These are phyloP conservation scores for Arizona elegans DNA, from an alignment of 2,113 vertebrate species.

Conservation along the genomic window DNA sequence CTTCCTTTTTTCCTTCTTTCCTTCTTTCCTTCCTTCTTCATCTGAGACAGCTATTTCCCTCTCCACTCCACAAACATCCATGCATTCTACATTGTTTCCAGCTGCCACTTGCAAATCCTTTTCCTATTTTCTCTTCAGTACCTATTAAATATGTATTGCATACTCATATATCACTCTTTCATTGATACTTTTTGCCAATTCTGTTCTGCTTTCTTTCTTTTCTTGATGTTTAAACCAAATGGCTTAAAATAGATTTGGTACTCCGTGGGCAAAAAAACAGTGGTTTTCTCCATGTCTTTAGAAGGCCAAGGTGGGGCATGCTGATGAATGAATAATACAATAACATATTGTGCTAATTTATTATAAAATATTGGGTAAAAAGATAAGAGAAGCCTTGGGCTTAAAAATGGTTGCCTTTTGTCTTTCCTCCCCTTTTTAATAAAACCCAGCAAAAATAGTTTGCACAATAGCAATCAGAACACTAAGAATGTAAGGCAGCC, in stretches of 20 bases:
- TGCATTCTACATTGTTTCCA: not conserved
- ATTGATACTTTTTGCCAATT: not conserved
- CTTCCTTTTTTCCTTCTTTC: not conserved
- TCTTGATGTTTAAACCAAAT: not conserved
- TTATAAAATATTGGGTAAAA: not conserved
- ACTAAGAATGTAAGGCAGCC: not conserved
- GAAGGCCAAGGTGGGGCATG: not conserved
- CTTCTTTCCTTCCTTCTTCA: not conserved
- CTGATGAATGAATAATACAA: not conserved
- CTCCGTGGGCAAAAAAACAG: not conserved
- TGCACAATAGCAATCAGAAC: not conserved
- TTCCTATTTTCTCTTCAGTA: not conserved
- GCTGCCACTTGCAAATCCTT: not conserved
- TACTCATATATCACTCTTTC: not conserved
- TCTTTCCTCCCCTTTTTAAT: not conserved
- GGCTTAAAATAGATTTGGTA: constrained; percentile 11
- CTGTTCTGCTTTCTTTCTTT: not conserved
- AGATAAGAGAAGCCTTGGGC: not conserved
- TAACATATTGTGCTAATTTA: not conserved
- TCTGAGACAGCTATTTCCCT: not conserved
- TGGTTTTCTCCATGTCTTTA: not conserved
- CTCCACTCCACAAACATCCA: not conserved
- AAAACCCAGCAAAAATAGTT: not conserved
- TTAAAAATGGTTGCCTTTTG: not conserved
- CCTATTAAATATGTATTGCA: not conserved